A percentile compares a stretch with the other conserved stretches of the same genome.
Conservation (phyloP, 64 coral and sea anemone genomes). For the Montipora efflorescens region DNA sequence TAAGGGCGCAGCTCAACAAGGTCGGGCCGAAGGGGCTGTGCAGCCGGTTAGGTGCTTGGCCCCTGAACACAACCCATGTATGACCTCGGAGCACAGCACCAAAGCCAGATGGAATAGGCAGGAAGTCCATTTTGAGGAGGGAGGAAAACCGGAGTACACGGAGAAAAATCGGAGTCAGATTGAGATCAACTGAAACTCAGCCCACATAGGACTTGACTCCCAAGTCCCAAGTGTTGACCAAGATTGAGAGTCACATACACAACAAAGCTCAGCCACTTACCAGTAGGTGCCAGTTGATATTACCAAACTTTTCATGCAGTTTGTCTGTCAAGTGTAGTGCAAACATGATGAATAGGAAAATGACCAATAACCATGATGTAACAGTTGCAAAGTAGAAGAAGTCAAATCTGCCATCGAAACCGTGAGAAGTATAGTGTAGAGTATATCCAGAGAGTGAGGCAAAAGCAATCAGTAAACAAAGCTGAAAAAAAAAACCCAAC, state of each 20-base stretch:
- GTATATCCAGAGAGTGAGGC: conserved; percentile 88
- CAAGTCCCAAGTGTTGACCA: too few species aligned
- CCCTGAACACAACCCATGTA: too few species aligned
- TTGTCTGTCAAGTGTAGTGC: background rate
- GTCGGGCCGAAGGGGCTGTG: too few species aligned
- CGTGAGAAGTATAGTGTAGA: background rate
- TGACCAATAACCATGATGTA: conserved; percentile 88
- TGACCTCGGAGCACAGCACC: too few species aligned
- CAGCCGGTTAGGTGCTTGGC: too few species aligned
- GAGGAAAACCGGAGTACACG: too few species aligned
- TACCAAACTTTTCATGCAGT: conserved; percentile 61
- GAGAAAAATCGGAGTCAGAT: too few species aligned
- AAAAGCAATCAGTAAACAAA: conserved; percentile 88
- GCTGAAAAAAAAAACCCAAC: conserved; percentile 43
- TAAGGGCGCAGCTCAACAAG: too few species aligned
- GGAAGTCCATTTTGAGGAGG: too few species aligned
- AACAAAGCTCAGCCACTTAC: conserved; percentile 42
- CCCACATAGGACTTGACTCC: too few species aligned
- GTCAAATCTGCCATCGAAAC: conserved; percentile 83
- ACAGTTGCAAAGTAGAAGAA: conserved; percentile 98
- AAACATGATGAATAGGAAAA: conserved; percentile 80
- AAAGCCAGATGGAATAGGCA: too few species aligned
- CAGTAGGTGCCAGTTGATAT: conserved; percentile 81
- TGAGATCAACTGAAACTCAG: too few species aligned
- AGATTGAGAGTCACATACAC: background rate